Conservation (phyloP, 2,113 vertebrate species). For the human region GRCh38 chr18:65267001-65267500, state of each 20-base stretch:
- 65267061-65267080: not conserved
- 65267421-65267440: not conserved
- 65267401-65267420: not conserved
- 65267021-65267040: not conserved
- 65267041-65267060: not conserved
- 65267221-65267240: accelerated
- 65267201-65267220: not conserved
- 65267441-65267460: not conserved
- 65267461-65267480: not conserved
- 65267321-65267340: accelerated
- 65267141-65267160: not conserved
- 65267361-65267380: not conserved
- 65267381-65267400: too few relatives aligned
- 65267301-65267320: not conserved
- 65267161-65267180: not conserved
- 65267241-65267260: not conserved
- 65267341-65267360: not conserved
- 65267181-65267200: not conserved
- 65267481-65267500: not conserved
- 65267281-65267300: not conserved
- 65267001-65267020: not conserved
- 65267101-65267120: not conserved
- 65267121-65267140: not conserved
- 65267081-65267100: not conserved
- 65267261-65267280: not conserved